Evolutionary conservation across 2,113 vertebrate species (phyloP).

Genomic region (Ceuthmochares aereus): DNA sequence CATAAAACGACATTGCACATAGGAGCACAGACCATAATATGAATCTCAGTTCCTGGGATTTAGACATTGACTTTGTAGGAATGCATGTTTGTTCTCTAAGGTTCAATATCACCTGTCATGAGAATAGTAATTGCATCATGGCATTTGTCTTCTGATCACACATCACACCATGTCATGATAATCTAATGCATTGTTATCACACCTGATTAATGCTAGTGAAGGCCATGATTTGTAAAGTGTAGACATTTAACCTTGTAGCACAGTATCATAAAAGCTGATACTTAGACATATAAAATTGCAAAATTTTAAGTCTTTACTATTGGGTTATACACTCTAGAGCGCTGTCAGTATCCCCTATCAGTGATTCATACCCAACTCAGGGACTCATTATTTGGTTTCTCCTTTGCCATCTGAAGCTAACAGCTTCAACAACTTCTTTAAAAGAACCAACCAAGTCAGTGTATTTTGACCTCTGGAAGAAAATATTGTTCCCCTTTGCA

Average conservation of each 20-base stretch:
- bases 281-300: neutral
- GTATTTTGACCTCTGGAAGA: neutral
- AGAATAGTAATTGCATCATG: neutral
- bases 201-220: neutral
- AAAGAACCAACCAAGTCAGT: neutral
- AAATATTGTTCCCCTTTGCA: neutral
- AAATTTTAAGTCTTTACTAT: neutral
- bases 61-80: neutral
- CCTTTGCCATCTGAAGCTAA: neutral
- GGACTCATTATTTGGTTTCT: neutral
- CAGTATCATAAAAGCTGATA: neutral
- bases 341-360: neutral
- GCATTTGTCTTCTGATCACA: neutral
- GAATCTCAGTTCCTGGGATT: neutral
- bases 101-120: neutral
- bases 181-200: neutral
- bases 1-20: rapidly evolving
- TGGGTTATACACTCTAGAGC: neutral
- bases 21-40: rapidly evolving
- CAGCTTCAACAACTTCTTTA: neutral
- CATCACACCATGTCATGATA: rapidly evolving
- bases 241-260: neutral
- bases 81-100: neutral
- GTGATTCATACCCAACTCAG: neutral
- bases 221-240: too few relatives aligned